Conservation (phyloP, 1,140 invertebrate genomes). For the Solenopsis invicta region DNA sequence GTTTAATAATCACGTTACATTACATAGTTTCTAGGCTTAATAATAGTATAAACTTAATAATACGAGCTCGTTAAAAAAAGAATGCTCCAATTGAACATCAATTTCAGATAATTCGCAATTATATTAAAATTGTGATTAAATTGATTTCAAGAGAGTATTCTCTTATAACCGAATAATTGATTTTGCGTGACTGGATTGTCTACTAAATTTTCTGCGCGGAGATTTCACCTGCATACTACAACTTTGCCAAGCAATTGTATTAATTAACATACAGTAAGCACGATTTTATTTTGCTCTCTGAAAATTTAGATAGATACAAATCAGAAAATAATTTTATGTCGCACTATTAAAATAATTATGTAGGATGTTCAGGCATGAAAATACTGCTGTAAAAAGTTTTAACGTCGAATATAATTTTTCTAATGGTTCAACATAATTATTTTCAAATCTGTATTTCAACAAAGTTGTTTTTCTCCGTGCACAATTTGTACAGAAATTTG, state of each 20-base stretch:
- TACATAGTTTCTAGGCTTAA: background rate
- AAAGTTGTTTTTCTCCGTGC: too few relatives aligned
- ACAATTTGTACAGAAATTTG: background rate
- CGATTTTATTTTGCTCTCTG: too few relatives aligned
- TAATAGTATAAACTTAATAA: background rate
- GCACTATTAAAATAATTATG: too few relatives aligned
- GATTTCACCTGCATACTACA: constrained; percentile 1
- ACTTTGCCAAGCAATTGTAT: background rate
- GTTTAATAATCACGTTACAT: constrained; percentile 12
- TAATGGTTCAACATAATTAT: too few relatives aligned
- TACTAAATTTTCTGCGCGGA: background rate
- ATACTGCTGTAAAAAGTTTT: too few relatives aligned
- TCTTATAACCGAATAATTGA: constrained; percentile 12
- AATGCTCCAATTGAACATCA: background rate
- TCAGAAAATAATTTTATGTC: too few relatives aligned
- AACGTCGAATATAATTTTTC: too few relatives aligned
- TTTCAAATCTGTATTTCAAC: too few relatives aligned
- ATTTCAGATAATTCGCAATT: constrained; percentile 22
- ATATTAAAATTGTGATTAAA: background rate
- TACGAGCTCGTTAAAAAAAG: background rate
- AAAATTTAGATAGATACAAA: too few relatives aligned
- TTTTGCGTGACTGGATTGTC: background rate
- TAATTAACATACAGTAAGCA: background rate
- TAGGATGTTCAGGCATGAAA: too few relatives aligned
- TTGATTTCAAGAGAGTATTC: background rate